These are phyloP conservation scores for Bactericera cockerelli DNA, from an alignment of 1,140 invertebrate species.

Conservation along the genomic window DNA sequence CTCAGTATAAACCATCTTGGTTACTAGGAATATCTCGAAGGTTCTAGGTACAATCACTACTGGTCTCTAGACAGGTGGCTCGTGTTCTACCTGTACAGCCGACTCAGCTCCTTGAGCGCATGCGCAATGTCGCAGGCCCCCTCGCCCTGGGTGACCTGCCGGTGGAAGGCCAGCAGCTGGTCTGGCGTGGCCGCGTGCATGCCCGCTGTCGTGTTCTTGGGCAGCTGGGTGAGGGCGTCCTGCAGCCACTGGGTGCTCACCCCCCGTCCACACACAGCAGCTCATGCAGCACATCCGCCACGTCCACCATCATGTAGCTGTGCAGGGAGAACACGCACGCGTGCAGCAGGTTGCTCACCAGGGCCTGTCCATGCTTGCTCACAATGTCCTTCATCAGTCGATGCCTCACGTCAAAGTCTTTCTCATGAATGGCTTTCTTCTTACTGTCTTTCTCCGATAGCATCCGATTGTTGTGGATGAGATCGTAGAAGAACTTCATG, in stretches of 20 bases:
- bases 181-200: neutral
- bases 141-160: neutral
- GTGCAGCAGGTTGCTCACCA: slow-evolving; percentile 61
- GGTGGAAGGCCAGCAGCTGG: neutral
- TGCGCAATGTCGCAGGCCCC: neutral
- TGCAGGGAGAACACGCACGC: slow-evolving; percentile 66
- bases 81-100: slow-evolving; percentile 1
- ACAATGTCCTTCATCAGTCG: slow-evolving; percentile 47
- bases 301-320: slow-evolving; percentile 65
- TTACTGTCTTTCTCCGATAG: neutral
- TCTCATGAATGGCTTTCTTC: slow-evolving; percentile 24
- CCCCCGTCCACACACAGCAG: slow-evolving; percentile 47
- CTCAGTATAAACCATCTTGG: too few species aligned
- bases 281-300: slow-evolving; percentile 71
- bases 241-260: slow-evolving; percentile 42
- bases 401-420: slow-evolving; percentile 39
- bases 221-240: slow-evolving; percentile 33
- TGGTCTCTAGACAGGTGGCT: too few species aligned
- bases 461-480: slow-evolving; percentile 32
- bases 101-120: neutral
- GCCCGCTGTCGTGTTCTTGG: slow-evolving; percentile 31
- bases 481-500: slow-evolving; percentile 81
- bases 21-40: too few species aligned
- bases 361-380: slow-evolving; percentile 49
- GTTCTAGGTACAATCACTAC: too few species aligned